Base-by-base conservation (phyloP, 2,888 invertebrate genomes). In the Dorcus hopei region DNA sequence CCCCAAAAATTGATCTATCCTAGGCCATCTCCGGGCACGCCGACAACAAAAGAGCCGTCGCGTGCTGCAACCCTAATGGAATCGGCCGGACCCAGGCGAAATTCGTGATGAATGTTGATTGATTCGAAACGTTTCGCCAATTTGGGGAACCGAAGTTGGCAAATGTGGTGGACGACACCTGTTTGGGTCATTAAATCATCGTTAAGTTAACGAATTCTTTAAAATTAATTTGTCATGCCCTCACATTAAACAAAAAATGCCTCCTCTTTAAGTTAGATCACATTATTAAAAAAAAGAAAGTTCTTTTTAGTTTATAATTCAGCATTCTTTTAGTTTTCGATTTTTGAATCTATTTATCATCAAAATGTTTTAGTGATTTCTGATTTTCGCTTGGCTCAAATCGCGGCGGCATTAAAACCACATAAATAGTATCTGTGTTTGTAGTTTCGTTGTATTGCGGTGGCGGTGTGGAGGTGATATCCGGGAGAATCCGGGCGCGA, bases 401-500 rank as follows among this genome's bases (percentile, higher is more conserved):
- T 45, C 47, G 56, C 51, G 56, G 51, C 40, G 19, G 2, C 43
- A 23, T 45, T 43, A 56, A 56, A 56, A 56, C 56, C 56, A 45
- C 56, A 56, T 45, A 42, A 51, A 56, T 56, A 45, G 56, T 56
- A 56, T 56, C 56, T 51, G 50, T 56, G 56, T 56, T 56, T 56
- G 56, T 56, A 56, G 56, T 56, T 50, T 56, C 50, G 56, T 56
- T 62, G 59, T 55, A 57, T 57, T 58, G 65, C 59, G 59, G 63
- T 63, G 63, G 61, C 63, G 59, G 62, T 63, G 67, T 62, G 64
- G 72, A 72, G 66, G 68, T 70, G 70, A 73, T 74, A 73, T 74
- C 74, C 72, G 75, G 74, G 73, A 70, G 67, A 74, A 72, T 73
- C 72, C 73, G 71, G 73, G 74, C 72, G 68, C 70, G 68, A 63